Evolutionary conservation across 2,797 vertebrate species (phyloP), one percentile per base, ranked within the genome.

Genomic region (Spinibarbus caldwelli): DNA sequence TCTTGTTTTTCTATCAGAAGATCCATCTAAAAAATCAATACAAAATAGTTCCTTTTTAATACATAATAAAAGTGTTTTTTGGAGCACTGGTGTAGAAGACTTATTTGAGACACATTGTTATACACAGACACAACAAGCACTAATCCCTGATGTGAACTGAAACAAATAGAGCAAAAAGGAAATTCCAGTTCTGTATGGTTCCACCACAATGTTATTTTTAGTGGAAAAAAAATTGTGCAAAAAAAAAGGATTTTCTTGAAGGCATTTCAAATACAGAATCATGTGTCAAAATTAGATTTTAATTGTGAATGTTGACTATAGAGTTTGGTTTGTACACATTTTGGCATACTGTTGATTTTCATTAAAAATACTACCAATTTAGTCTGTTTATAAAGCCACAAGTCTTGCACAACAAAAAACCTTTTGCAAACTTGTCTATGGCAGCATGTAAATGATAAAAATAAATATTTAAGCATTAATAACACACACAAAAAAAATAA

Each of bases 1-100:
- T 68, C 67, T 47, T 83, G 47, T 14, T 81, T 86, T 62, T 86
- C 81, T 38, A 83, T 66, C 26, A 86, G 41, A 62, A 71, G 38
- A 14, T 88, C 71, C 9, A 81, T 43, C 87, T 86, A 49, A 70
- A n/a, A 82, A 57, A 79, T 31, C 1, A 11, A 70, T 5, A 85
- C 49, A 76, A 72, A 66, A 84, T 49, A 70, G 9, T 68, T 21
- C 2, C 5, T 11, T 14, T 54, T 72, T 29, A 49, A 47, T 73
- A 73, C n/a, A 49, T 21, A 73, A 29, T 1, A 47, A 29, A 17
- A 73, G 7, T 6, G 2, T 14, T 29, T 29, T 62, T 6, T 11
- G 0, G 19, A 26, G 57, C 14, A 2, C 29, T 49, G 71, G 43
- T 6, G 4, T 6, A 52, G 71, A 75, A 29, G n/a, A 71, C 38